These are phyloP conservation scores for Nemurella pictetii DNA, from an alignment of 2,888 invertebrate species.

Conservation along the genomic window DNA sequence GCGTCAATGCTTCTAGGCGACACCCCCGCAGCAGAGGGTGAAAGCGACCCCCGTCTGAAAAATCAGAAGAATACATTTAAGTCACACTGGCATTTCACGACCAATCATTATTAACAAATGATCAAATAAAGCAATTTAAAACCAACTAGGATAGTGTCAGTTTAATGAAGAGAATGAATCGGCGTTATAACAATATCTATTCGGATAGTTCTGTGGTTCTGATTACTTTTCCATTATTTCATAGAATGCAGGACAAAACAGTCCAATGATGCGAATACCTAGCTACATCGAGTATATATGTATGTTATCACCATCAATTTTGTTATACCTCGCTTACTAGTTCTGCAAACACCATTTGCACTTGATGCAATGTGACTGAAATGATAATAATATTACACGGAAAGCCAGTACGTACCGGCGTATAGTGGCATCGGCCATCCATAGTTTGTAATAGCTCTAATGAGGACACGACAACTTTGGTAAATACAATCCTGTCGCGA, in stretches of 20 bases:
- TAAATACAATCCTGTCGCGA: neutral
- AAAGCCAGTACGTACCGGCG: neutral
- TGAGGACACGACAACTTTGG: neutral
- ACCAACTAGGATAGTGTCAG: too few relatives aligned
- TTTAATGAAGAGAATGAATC: too few relatives aligned
- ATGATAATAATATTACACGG: neutral
- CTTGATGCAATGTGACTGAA: neutral
- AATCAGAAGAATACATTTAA: too few relatives aligned
- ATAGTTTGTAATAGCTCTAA: neutral
- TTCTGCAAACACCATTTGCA: neutral
- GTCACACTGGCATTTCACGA: too few relatives aligned
- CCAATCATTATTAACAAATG: too few relatives aligned
- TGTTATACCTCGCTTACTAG: neutral
- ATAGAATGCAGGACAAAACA: too few relatives aligned
- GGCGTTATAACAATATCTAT: too few relatives aligned
- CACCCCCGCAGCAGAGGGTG: conserved; percentile 78
- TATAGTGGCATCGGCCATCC: neutral
- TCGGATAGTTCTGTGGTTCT: too few relatives aligned
- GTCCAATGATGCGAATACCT: too few relatives aligned
- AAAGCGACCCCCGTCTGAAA: conserved; percentile 70
- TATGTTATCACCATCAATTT: neutral
- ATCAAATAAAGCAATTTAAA: too few relatives aligned
- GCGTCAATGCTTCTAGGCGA: conserved; percentile 67
- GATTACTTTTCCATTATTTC: too few relatives aligned
- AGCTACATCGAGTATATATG: too few relatives aligned